A percentile compares a stretch with the other conserved stretches of the same genome.
Evolutionary conservation across 2,113 vertebrate genomes (phyloP).

Genomic region (Pica pica): DNA sequence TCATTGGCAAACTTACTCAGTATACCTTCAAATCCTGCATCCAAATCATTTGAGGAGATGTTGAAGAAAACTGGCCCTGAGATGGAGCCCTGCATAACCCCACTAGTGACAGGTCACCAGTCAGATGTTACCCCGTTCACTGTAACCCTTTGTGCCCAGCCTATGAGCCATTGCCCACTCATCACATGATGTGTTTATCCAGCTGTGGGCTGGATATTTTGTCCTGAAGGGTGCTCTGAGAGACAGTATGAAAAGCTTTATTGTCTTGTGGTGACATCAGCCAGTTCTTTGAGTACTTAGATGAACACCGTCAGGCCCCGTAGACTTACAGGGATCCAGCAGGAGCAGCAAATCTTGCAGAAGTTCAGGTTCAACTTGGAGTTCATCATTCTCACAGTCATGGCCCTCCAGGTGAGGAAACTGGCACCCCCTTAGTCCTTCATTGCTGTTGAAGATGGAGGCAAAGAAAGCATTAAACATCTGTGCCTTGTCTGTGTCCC

Average conservation of each 20-base stretch:
- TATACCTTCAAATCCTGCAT: background rate
- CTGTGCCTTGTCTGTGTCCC: background rate
- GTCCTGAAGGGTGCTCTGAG: background rate
- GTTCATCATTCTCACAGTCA: background rate
- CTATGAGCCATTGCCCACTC: background rate
- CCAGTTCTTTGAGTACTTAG: background rate
- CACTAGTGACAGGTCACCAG: background rate
- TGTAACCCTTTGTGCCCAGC: background rate
- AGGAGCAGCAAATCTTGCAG: background rate
- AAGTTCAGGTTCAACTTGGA: background rate
- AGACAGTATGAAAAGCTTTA: background rate
- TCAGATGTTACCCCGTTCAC: background rate
- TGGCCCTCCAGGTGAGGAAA: background rate
- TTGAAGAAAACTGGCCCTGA: background rate
- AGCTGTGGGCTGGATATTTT: background rate
- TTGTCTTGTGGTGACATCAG: background rate
- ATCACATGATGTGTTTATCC: background rate
- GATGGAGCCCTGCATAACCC: background rate
- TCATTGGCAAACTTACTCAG: accelerated
- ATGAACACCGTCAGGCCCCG: too few relatives aligned
- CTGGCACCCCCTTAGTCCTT: background rate
- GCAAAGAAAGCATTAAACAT: background rate
- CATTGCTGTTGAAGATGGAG: accelerated
- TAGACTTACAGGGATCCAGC: background rate
- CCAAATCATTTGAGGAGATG: background rate